Evolutionary conservation across 1,140 invertebrate genomes (phyloP), one percentile per base, ranked within the genome.

Genomic region (Drosophila virilis): DNA sequence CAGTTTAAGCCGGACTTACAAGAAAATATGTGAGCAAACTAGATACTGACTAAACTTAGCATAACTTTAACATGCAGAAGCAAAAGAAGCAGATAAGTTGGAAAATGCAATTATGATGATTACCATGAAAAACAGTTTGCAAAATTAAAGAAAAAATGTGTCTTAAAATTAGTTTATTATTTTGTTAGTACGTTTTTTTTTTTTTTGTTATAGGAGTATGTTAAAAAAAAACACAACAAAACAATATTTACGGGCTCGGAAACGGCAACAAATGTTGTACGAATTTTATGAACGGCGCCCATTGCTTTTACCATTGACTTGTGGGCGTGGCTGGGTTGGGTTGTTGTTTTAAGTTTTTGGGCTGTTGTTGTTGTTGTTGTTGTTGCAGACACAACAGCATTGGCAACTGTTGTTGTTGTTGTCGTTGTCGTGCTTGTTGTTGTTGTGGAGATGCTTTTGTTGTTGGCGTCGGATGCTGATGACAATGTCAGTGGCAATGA

Each of bases 231-330:
- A 3, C 22, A 28, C 4, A 28, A 28, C 5, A 15, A 40, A 40
- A n/a, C 72, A 76, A 86, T 88, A 88, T 89, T 88, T 88, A 88
- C 84, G 80, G 84, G 84, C 50, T 84, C 55, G 52, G 77, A 78
- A 55, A 65, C 68, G 59, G 84, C 85, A 61, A 75, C 54, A 52
- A 88, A 88, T 80, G 58, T 78, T 78, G 80, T 32, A 46, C 77
- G 81, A 55, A 59, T 80, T 67, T 77, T 80, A 62, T 77, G 74
- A 75, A 38, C 60, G 64, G 50, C 43, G 37, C 60, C 75, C 62
- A 9, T 13, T 59, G 42, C 64, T 48, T 50, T 48, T 15, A 46
- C 66, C 59, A 40, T 46, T 58, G 42, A n/a, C 6, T 13, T 58
- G 22, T 75, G 66, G 67, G 62, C 76, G 80, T 78, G 80, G 66